Evolutionary conservation across 2,888 invertebrate genomes (phyloP).

Genomic region (Lampropteryx suffumata): DNA sequence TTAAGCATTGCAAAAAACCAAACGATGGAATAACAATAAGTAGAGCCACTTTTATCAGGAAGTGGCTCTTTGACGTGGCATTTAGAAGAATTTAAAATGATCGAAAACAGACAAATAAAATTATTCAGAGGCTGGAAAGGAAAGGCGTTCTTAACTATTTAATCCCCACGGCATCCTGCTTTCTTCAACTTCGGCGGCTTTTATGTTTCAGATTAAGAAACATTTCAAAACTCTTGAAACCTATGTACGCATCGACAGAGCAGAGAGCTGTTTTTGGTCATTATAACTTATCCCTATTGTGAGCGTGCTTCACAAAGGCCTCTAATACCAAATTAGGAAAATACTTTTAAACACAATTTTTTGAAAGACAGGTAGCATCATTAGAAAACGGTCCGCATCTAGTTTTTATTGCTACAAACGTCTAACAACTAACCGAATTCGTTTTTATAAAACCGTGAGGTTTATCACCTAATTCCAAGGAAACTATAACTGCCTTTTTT

Average conservation of each 20-base stretch:
- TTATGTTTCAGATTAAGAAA: no score
- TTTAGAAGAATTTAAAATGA: no score
- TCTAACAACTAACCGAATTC: slow-evolving; percentile 17
- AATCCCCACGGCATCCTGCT: slow-evolving; percentile 25
- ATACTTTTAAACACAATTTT: no score
- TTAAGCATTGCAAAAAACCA: no score
- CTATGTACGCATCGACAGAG: background rate
- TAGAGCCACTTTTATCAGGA: no score
- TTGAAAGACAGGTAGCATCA: slow-evolving; percentile 23
- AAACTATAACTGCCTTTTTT: slow-evolving; percentile 34
- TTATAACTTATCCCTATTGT: slow-evolving; percentile 21
- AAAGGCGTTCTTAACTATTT: background rate
- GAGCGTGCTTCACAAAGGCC: slow-evolving; percentile 4
- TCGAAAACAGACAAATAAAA: no score
- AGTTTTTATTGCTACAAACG: slow-evolving; percentile 25
- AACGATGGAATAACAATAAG: no score
- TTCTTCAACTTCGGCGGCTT: slow-evolving; percentile 13
- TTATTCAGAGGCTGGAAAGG: no score
- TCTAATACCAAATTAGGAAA: slow-evolving; percentile 4
- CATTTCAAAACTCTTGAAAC: slow-evolving; percentile 5
- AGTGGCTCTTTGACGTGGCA: no score
- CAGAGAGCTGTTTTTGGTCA: slow-evolving; percentile 25
- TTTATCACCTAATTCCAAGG: slow-evolving; percentile 36
- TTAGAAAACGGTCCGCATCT: slow-evolving; percentile 14
- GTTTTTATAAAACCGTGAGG: slow-evolving; percentile 29